These are phyloP conservation scores for Gryon sp. DNA, from an alignment of 1,140 invertebrate species.

Conservation along the genomic window DNA sequence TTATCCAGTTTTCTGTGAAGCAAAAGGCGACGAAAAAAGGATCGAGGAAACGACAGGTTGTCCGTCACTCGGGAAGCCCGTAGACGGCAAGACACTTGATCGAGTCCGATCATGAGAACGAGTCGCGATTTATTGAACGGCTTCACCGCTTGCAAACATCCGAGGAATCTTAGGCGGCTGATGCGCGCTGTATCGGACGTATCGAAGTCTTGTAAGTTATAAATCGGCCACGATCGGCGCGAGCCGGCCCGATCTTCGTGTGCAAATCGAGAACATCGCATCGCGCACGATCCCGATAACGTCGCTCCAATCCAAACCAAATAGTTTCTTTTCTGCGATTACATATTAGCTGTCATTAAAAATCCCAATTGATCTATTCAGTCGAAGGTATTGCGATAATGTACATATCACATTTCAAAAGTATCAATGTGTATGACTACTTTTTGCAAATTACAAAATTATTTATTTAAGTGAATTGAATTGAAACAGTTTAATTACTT, in stretches of 20 bases:
- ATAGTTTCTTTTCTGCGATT: slow-evolving; percentile 6
- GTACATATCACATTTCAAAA: slow-evolving; percentile 20
- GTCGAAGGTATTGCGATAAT: slow-evolving; percentile 21
- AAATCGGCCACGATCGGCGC: slow-evolving; percentile 50
- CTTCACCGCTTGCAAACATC: slow-evolving; percentile 48
- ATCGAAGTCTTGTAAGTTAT: slow-evolving; percentile 46
- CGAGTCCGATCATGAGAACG: slow-evolving; percentile 52
- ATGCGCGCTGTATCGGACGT: slow-evolving; percentile 46
- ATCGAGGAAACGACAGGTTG: slow-evolving; percentile 31
- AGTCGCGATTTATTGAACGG: slow-evolving; percentile 56
- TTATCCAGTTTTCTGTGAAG: slow-evolving; percentile 46
- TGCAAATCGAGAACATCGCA: slow-evolving; percentile 43
- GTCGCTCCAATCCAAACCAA: slow-evolving; percentile 5
- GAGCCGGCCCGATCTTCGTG: slow-evolving; percentile 30
- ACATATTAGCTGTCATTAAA: slow-evolving; percentile 36
- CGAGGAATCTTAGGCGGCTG: slow-evolving; percentile 51
- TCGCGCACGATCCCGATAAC: slow-evolving; percentile 36
- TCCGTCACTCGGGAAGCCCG: slow-evolving; percentile 29
- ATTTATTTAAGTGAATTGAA: too few species aligned
- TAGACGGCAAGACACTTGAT: slow-evolving; percentile 44
- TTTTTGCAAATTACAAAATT: too few species aligned
- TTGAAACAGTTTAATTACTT: too few species aligned
- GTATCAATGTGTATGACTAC: too few species aligned
- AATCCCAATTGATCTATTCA: slow-evolving; percentile 24
- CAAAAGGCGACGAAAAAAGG: slow-evolving; percentile 21